Conservation (phyloP, 2,888 invertebrate genomes). For the Polydrusus cervinus region DNA sequence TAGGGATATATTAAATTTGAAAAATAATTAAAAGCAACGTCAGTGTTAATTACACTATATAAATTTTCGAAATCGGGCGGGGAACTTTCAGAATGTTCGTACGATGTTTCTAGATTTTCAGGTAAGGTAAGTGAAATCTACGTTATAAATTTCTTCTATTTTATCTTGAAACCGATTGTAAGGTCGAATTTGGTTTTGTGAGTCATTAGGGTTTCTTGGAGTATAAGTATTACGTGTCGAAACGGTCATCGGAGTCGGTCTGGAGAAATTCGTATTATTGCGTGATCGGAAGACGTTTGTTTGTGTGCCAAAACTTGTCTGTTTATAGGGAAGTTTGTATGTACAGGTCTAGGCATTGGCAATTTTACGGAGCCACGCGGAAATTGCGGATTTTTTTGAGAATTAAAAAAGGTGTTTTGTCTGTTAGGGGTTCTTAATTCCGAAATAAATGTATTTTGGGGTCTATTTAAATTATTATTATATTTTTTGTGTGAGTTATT, state of each 20-base stretch:
- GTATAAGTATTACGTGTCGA: not conserved
- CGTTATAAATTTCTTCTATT: slow-evolving; percentile 5
- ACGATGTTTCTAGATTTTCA: too few relatives aligned
- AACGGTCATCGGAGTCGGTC: too few relatives aligned
- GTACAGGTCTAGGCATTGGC: not conserved
- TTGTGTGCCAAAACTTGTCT: not conserved
- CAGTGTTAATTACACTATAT: too few relatives aligned
- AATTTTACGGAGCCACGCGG: not conserved
- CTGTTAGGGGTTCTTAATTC: not conserved
- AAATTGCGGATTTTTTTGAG: slow-evolving; percentile 4
- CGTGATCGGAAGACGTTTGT: too few relatives aligned
- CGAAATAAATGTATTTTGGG: not conserved
- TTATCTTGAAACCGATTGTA: not conserved
- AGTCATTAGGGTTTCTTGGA: not conserved
- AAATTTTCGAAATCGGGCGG: too few relatives aligned
- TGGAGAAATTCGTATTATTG: too few relatives aligned
- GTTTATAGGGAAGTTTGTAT: slow-evolving; percentile 11
- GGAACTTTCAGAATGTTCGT: too few relatives aligned
- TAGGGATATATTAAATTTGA: slow-evolving; percentile 10
- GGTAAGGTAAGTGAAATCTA: slow-evolving; percentile 12
- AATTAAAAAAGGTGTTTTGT: not conserved
- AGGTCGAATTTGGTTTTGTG: not conserved
- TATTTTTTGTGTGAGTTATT: slow-evolving; percentile 9
- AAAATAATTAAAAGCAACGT: too few relatives aligned
- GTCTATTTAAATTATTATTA: slow-evolving; percentile 1